Percentiles rank a stretch among this genome's conserved stretches.
Conservation (phyloP, 2,113 vertebrate species). For the Montifringilla adamsi region DNA sequence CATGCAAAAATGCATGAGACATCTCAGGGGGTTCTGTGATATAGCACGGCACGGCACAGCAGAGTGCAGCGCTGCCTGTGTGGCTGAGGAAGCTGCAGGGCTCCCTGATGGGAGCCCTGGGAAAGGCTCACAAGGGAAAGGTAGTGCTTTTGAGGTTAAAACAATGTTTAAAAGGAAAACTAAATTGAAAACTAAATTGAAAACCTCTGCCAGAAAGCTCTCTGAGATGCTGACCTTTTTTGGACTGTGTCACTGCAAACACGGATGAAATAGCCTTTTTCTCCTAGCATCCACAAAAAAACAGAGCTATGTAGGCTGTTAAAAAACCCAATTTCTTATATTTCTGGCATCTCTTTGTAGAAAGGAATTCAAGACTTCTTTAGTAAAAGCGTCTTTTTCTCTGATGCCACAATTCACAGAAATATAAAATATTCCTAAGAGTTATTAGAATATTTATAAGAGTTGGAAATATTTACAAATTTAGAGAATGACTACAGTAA, state of each 20-base stretch:
- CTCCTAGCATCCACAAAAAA: background rate
- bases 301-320: background rate
- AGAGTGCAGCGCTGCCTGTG: background rate
- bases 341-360: background rate
- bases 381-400: background rate
- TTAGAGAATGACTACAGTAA: background rate
- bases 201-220: background rate
- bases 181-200: background rate
- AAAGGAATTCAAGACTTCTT: background rate
- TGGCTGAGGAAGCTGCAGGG: background rate
- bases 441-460: background rate
- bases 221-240: background rate
- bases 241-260: background rate
- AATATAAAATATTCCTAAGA: background rate
- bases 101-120: background rate
- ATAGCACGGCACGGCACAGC: rapidly evolving
- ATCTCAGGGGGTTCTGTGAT: rapidly evolving
- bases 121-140: background rate
- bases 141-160: background rate
- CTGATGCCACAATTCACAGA: background rate
- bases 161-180: background rate
- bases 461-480: background rate
- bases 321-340: background rate
- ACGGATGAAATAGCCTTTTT: background rate
- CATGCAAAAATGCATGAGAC: background rate